Conservation (phyloP, 2,888 invertebrate species). For the Adelognathus sp. region DNA sequence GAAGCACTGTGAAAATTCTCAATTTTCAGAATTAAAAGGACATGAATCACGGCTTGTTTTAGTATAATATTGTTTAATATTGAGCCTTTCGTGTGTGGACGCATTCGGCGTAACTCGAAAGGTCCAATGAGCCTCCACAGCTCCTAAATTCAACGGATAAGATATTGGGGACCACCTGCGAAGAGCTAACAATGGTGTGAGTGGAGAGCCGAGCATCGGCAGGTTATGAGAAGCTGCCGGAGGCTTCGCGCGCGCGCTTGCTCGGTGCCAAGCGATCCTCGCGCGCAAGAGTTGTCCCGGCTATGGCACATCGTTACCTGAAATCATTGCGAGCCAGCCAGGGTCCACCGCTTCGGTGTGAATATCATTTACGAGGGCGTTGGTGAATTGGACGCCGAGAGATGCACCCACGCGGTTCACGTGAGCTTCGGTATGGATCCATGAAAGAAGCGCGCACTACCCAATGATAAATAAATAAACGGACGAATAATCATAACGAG, state of each 20-base stretch:
- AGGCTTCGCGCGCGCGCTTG: neutral
- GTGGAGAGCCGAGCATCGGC: neutral
- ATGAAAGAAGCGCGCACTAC: constrained; percentile 32
- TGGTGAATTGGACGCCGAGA: constrained; percentile 28
- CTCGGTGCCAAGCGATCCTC: neutral
- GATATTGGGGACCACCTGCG: constrained; percentile 25
- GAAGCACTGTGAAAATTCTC: too few relatives aligned
- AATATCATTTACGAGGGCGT: constrained; percentile 62
- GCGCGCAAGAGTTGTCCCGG: neutral
- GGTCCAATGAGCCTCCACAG: neutral
- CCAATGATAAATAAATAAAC: constrained; percentile 62
- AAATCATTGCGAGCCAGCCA: constrained; percentile 46
- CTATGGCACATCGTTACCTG: constrained; percentile 23
- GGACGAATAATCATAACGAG: constrained; percentile 57
- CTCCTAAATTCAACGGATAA: constrained; percentile 18
- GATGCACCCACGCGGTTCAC: constrained; percentile 52
- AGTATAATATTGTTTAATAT: too few relatives aligned
- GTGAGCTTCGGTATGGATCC: constrained; percentile 1
- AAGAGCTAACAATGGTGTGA: constrained; percentile 13
- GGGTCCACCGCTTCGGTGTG: constrained; percentile 35
- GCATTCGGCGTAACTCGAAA: neutral
- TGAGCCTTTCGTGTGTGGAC: too few relatives aligned
- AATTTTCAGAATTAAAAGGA: too few relatives aligned
- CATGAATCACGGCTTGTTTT: too few relatives aligned
- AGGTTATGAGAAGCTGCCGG: constrained; percentile 6